Percentiles rank a stretch among this genome's conserved stretches.
Evolutionary conservation across 2,888 invertebrate genomes (phyloP).

Genomic region (Perizoma flavofasciatum): DNA sequence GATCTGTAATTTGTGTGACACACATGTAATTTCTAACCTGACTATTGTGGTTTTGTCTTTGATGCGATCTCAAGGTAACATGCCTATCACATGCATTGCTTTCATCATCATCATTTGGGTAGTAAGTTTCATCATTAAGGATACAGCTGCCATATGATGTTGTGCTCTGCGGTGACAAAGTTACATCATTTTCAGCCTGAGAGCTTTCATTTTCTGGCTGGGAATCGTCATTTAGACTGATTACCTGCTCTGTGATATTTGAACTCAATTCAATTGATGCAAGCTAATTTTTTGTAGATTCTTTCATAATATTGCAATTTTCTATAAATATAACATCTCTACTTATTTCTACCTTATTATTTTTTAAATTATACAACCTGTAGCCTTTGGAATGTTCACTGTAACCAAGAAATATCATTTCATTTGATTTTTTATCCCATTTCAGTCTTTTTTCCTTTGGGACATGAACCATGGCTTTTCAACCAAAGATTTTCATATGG

Average conservation of each 20-base stretch:
- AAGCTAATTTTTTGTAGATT: too few relatives aligned
- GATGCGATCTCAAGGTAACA: too few relatives aligned
- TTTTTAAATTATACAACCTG: background rate
- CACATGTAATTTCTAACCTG: too few relatives aligned
- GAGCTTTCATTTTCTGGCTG: background rate
- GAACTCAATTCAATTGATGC: background rate
- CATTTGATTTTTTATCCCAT: slow-evolving; percentile 4
- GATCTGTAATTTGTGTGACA: too few relatives aligned
- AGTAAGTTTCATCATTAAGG: too few relatives aligned
- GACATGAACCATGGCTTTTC: slow-evolving; percentile 36
- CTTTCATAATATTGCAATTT: background rate
- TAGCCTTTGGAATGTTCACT: slow-evolving; percentile 12
- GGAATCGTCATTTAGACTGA: background rate
- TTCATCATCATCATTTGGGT: too few relatives aligned
- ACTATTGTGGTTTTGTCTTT: too few relatives aligned
- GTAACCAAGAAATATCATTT: slow-evolving; percentile 7
- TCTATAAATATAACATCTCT: slow-evolving; percentile 9
- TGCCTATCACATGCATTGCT: too few relatives aligned
- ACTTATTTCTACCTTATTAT: background rate
- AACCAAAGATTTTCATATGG: slow-evolving; percentile 48
- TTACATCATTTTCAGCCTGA: too few relatives aligned
- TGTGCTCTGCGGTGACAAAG: too few relatives aligned
- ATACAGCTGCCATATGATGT: too few relatives aligned
- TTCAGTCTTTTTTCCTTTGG: slow-evolving; percentile 30
- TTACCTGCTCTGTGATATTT: background rate